phyloP scores from a whole-genome alignment of 2,797 vertebrate species.

The Micropoecilia bifurca region DNA sequence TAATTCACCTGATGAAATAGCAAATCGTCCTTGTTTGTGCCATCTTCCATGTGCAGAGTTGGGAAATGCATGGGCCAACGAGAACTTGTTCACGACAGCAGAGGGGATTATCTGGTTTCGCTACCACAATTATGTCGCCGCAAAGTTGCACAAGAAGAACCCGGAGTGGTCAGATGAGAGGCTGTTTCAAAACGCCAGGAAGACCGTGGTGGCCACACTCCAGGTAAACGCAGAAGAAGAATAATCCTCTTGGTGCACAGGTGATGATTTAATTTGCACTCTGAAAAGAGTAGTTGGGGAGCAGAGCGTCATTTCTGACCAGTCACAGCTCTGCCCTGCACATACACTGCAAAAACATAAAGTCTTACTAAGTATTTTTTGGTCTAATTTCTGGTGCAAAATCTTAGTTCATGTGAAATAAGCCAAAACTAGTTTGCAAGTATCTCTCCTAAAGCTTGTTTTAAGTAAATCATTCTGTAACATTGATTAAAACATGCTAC shows the following conservation, averaged over 20 bases:
- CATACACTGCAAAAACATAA: neutral
- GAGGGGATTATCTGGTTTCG: slow-evolving; percentile 93
- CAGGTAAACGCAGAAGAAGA: slow-evolving; percentile 85
- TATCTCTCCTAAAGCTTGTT: no score
- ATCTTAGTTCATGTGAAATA: no score
- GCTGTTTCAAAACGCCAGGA: slow-evolving; percentile 93
- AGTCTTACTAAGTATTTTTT: no score
- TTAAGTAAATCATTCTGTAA: no score
- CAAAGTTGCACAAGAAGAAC: slow-evolving; percentile 74
- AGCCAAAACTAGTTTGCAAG: no score
- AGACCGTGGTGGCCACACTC: slow-evolving; percentile 90
- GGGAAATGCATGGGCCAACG: slow-evolving; percentile 92
- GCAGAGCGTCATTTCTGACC: slow-evolving; percentile 40
- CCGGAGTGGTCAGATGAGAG: slow-evolving; percentile 90
- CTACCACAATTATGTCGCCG: slow-evolving; percentile 92
- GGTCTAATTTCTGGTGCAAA: no score
- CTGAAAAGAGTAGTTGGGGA: slow-evolving; percentile 41
- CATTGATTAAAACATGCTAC: no score
- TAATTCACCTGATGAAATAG: slow-evolving; percentile 13
- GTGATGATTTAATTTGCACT: slow-evolving; percentile 61
- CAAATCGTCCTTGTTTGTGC: slow-evolving; percentile 44
- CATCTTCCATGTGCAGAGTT: slow-evolving; percentile 82
- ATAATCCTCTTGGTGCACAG: slow-evolving; percentile 60
- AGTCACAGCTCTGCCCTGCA: slow-evolving; percentile 36
- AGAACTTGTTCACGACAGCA: slow-evolving; percentile 91